Evolutionary conservation across 2,113 vertebrate genomes (phyloP).

Genomic region (Triplophysa rosa): DNA sequence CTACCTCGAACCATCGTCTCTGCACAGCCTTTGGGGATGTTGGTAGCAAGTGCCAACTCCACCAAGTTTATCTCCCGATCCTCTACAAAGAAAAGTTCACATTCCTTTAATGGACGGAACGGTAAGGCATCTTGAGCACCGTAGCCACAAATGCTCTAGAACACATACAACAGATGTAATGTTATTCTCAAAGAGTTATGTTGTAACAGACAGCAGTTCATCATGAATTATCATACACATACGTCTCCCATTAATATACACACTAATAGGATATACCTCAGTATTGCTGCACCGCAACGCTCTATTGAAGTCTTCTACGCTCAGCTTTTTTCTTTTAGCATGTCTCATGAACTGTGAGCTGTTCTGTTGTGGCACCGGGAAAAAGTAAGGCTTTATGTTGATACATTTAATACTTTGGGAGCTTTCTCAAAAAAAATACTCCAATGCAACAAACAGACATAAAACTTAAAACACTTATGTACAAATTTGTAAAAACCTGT

Average conservation of each 20-base stretch:
- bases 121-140: slow-evolving; percentile 82
- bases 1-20: slow-evolving; percentile 86
- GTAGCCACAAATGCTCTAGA: slow-evolving; percentile 83
- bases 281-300: slow-evolving; percentile 90
- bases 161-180: neutral
- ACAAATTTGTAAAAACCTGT: slow-evolving; percentile 74
- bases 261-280: slow-evolving; percentile 71
- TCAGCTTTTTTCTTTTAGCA: slow-evolving; percentile 84
- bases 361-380: slow-evolving; percentile 70
- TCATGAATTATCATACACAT: neutral
- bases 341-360: slow-evolving; percentile 93
- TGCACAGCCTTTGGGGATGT: slow-evolving; percentile 87
- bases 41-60: slow-evolving; percentile 87
- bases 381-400: neutral
- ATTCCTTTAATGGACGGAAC: slow-evolving; percentile 82
- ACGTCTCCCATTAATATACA: neutral
- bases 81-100: slow-evolving; percentile 85
- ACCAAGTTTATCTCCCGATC: slow-evolving; percentile 89
- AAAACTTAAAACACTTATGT: neutral
- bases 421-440: neutral
- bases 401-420: neutral
- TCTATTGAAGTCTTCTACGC: slow-evolving; percentile 88
- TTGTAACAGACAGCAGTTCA: neutral
- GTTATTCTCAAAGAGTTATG: neutral
- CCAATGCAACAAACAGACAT: neutral